Percentiles rank a stretch among this genome's conserved stretches.
phyloP scores from a whole-genome alignment of 2,888 invertebrate genomes.

The Phyllotreta striolata region DNA sequence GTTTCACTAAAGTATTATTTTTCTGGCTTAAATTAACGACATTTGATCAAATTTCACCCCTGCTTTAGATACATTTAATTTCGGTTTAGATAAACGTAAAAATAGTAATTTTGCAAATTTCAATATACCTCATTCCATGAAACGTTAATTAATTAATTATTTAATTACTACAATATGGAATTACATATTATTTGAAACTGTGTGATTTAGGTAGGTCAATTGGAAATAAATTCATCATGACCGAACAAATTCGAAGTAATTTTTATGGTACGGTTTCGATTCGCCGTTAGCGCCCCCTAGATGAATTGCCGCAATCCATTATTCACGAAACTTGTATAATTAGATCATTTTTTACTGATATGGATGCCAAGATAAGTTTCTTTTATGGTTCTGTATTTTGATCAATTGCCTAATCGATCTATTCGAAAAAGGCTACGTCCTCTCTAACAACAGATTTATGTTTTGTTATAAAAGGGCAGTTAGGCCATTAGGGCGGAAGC shows the following conservation, averaged over 20 bases:
- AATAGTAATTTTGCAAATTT: too few species aligned
- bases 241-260: constrained; percentile 48
- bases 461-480: constrained; percentile 37
- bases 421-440: constrained; percentile 19
- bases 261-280: constrained; percentile 48
- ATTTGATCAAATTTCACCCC: too few species aligned
- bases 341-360: constrained; percentile 47
- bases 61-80: too few species aligned
- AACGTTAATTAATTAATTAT: too few species aligned
- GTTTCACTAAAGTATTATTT: too few species aligned
- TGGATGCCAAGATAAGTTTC: constrained; percentile 42
- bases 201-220: too few species aligned
- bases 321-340: constrained; percentile 43
- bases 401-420: constrained; percentile 44
- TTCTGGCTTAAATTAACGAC: too few species aligned
- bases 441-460: constrained; percentile 38
- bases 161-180: too few species aligned
- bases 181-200: too few species aligned
- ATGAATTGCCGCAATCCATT: constrained; percentile 46
- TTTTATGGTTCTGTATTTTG: constrained; percentile 43
- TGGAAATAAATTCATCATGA: constrained; percentile 7
- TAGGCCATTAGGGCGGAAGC: constrained; percentile 12
- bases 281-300: constrained; percentile 43
- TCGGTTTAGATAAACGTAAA: too few species aligned
- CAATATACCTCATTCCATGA: too few species aligned